These are phyloP conservation scores for Eupithecia tripunctaria DNA, from an alignment of 2,888 invertebrate genomes.

Conservation along the genomic window DNA sequence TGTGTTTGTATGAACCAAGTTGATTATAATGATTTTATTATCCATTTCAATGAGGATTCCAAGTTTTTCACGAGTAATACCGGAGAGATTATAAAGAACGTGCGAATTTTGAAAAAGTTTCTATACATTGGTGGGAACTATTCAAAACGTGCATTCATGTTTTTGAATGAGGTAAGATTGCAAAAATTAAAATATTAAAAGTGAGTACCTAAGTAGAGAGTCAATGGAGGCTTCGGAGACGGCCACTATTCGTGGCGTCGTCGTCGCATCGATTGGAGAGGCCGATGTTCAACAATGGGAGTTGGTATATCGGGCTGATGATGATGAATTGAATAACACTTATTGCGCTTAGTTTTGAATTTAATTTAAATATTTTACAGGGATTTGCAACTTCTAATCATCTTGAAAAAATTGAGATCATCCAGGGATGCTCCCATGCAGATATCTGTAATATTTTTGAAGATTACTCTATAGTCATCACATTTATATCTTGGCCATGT, in stretches of 20 bases:
- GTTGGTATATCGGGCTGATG: not conserved
- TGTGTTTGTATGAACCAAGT: slow-evolving; percentile 69
- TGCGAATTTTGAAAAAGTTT: slow-evolving; percentile 74
- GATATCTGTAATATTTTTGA: slow-evolving; percentile 77
- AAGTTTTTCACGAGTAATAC: slow-evolving; percentile 64
- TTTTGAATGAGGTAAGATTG: slow-evolving; percentile 69
- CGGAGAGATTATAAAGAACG: slow-evolving; percentile 76
- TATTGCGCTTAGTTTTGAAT: not conserved
- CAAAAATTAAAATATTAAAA: not conserved
- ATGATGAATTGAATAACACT: not conserved
- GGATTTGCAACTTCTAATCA: slow-evolving; percentile 60
- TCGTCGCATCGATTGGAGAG: not conserved
- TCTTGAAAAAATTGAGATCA: slow-evolving; percentile 67
- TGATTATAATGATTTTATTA: slow-evolving; percentile 72
- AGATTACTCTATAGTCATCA: slow-evolving; percentile 61
- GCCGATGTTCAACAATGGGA: not conserved
- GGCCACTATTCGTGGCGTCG: too few species aligned
- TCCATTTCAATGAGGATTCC: slow-evolving; percentile 73
- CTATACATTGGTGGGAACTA: slow-evolving; percentile 71
- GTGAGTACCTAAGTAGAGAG: not conserved
- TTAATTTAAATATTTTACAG: slow-evolving; percentile 48
- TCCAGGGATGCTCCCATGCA: slow-evolving; percentile 67
- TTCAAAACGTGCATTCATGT: slow-evolving; percentile 67
- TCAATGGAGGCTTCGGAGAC: too few species aligned
- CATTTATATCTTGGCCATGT: slow-evolving; percentile 68